Conservation (phyloP, 2,113 vertebrate genomes). For the Hoplias malabaricus region DNA sequence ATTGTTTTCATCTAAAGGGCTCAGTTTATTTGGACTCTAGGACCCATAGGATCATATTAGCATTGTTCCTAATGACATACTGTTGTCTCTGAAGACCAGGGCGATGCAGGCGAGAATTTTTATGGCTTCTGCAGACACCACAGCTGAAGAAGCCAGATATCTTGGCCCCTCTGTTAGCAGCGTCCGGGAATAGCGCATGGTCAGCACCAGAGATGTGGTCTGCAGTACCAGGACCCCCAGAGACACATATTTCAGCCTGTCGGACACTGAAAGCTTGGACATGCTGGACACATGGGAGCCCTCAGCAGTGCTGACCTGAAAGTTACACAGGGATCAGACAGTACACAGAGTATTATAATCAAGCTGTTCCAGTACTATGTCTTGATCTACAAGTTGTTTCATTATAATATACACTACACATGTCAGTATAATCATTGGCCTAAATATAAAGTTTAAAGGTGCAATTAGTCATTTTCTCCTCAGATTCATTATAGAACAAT, state of each 20-base stretch:
- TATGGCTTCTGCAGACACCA: slow-evolving; percentile 90
- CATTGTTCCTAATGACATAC: slow-evolving; percentile 72
- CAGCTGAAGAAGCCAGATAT: slow-evolving; percentile 97
- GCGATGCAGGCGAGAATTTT: slow-evolving; percentile 89
- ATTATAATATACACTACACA: neutral
- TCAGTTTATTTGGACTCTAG: too few species aligned
- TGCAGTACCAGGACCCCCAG: slow-evolving; percentile 95
- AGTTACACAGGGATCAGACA: neutral
- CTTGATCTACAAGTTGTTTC: too few species aligned
- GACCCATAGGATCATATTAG: too few species aligned
- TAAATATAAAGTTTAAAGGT: too few species aligned
- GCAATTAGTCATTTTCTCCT: too few species aligned
- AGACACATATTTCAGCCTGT: slow-evolving; percentile 89
- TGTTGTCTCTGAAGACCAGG: slow-evolving; percentile 89
- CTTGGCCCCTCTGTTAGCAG: slow-evolving; percentile 90
- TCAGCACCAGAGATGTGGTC: slow-evolving; percentile 94
- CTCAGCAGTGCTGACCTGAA: neutral
- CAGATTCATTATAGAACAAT: too few species aligned
- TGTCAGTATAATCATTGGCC: too few species aligned
- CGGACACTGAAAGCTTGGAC: slow-evolving; percentile 65
- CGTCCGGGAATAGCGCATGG: slow-evolving; percentile 96
- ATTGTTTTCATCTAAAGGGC: too few species aligned
- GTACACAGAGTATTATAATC: too few species aligned
- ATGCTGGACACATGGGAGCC: neutral
- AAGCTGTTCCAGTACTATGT: too few species aligned